Base-by-base conservation (phyloP, 2,797 vertebrate genomes). In the Ctenopoma kingsleyae region DNA sequence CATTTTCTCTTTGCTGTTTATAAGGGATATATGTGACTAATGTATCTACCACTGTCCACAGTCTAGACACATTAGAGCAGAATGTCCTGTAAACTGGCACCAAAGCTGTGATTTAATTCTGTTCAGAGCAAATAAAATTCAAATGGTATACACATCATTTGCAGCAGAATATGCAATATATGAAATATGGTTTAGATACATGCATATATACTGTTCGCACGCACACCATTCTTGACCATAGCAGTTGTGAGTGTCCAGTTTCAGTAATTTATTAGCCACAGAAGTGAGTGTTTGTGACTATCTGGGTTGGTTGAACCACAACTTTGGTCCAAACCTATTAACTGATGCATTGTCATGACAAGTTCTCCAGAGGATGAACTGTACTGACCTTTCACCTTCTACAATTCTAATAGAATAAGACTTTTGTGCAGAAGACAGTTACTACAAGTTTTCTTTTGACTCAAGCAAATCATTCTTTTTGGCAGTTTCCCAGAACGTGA, bases 1-100 rank as follows among this genome's bases (percentile, higher is more conserved):
- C 48, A 78, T n/a, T 71, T 30, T 70, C 66, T 67, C 50, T 76
- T 60, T 27, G 60, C 80, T 54, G 66, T 86, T 82, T 89, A 84
- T 86, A 86, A 87, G 61, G 38, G 67, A 67, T 49, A n/a, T 71
- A 63, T 79, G 72, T 80, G 76, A 90, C 77, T 69, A 70, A 88
- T 67, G 41, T 55, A 64, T 83, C 67, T 50, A 62, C 62, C 16
- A 43, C 62, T 62, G 70, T 55, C 47, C 46, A 30, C 72, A 27
- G 86, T 89, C 85, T 82, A 81, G 83, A 87, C 82, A 36, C 69
- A 55, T 57, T 44, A 52, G 72, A 68, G 78, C 67, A 60, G 59
- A 78, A 62, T 71, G 56, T 64, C 51, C 82, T 69, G 76, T 40
- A 62, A 64, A 38, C 17, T 19, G 48, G 68, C 59, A 59, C 52